A percentile compares a stretch with the other conserved stretches of the same genome.
These are phyloP conservation scores for Molossus alvarezi DNA, from an alignment of 2,797 vertebrate genomes.

Conservation along the genomic window DNA sequence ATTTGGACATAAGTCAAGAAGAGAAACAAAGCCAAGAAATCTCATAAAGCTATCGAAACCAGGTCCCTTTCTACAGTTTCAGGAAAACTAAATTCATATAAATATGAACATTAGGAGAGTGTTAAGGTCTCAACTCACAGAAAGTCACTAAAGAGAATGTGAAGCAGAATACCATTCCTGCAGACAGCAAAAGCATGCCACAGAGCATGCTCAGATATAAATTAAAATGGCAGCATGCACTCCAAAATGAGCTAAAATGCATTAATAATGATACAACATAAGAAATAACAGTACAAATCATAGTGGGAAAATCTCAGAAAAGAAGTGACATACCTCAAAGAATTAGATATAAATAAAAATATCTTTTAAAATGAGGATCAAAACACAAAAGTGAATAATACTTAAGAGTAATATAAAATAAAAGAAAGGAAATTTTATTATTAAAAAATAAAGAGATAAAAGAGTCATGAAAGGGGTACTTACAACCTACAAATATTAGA, in stretches of 20 bases:
- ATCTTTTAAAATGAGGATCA: conserved; percentile 26
- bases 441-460: neutral
- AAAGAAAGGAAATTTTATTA: neutral
- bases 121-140: neutral
- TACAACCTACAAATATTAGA: neutral
- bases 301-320: neutral
- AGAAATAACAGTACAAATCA: neutral
- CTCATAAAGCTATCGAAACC: neutral
- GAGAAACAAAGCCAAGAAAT: neutral
- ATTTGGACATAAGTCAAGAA: neutral
- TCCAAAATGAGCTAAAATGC: neutral
- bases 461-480: neutral
- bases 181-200: neutral
- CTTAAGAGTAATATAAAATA: neutral
- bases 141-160: neutral
- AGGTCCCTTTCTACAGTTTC: neutral
- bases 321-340: neutral
- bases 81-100: neutral
- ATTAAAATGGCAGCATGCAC: neutral
- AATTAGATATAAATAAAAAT: conserved; percentile 1
- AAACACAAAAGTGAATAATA: neutral
- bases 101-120: neutral
- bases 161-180: neutral
- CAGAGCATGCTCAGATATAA: neutral
- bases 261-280: neutral